Base-by-base conservation (phyloP, 2,797 vertebrate species). In the Silurus lanzhouensis region DNA sequence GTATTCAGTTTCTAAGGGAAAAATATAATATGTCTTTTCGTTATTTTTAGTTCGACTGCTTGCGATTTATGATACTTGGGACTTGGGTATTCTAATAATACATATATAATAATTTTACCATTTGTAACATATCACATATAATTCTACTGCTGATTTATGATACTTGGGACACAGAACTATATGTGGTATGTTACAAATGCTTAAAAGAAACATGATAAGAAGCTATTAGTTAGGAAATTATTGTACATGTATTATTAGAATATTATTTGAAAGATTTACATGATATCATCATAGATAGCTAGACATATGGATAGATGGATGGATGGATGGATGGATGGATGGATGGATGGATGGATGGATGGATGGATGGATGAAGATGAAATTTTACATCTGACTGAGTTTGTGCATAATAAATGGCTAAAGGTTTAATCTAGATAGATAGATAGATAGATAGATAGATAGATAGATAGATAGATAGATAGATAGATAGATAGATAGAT, bases 31-130 rank as follows among this genome's bases (percentile, higher is more conserved):
- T 46, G 61, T 82, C 48, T 38, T 72, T 25, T 38, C 27, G 63
- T 66, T 74, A 25, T 81, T 66, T 63, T 67, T 76, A 44, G 46
- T 55, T 74, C 19, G 68, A 79, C 38, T 27, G 27, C 64, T 44
- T 78, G 57, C 57, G 31, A 71, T 25, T 31, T 63, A 44, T 46
- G n/a, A 83, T 31, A 3, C 55, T 72, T 72, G 5, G n/a, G 38
- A 38, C 38, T 38, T 38, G 38, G 38, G 38, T 38, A 38, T 38
- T 38, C 38, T 38, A 38, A 38, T 38, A 38, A 38, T 38, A 38
- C 4, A 38, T 38, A 38, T 38, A 38, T 3, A 38, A 38, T 38
- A 38, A 38, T 38, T 38, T 38, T 38, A 38, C 38, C 38, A 38
- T 38, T 38, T 38, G 38, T 38, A 4, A 38, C 38, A 38, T 38